A percentile compares a stretch with the other conserved stretches of the same genome.
phyloP scores from a whole-genome alignment of 1,140 invertebrate genomes.

The Cherax quadricarinatus region DNA sequence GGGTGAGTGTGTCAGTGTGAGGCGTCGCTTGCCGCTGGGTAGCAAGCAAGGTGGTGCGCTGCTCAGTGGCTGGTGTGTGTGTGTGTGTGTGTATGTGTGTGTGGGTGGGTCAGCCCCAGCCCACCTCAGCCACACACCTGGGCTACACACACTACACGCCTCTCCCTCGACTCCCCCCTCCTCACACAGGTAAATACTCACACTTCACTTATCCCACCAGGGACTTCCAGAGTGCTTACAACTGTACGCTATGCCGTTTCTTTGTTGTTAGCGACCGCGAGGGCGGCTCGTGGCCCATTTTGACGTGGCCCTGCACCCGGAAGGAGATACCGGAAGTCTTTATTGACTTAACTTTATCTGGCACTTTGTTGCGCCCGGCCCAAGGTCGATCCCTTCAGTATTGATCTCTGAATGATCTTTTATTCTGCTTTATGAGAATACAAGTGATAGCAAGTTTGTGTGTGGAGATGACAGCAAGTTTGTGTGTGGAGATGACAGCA shows the following conservation, averaged over 20 bases:
- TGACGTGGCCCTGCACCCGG: not conserved
- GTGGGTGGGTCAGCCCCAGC: no score
- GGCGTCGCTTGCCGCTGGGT: slow-evolving; percentile 1
- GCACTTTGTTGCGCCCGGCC: not conserved
- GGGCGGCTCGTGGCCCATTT: not conserved
- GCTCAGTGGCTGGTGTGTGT: not conserved
- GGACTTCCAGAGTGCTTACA: no score
- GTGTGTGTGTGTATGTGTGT: no score
- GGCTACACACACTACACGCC: no score
- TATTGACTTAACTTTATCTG: not conserved
- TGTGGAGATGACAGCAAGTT: no score
- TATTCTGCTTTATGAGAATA: not conserved
- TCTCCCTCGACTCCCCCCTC: not conserved
- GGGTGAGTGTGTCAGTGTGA: not conserved
- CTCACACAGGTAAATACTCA: not conserved
- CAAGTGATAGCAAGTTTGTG: not conserved
- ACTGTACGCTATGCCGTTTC: no score
- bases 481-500: no score
- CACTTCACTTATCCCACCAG: no score
- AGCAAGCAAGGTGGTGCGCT: not conserved
- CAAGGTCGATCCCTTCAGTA: not conserved
- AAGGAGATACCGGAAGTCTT: not conserved
- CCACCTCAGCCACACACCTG: not conserved
- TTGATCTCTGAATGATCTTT: not conserved
- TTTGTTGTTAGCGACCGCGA: no score